phyloP scores from a whole-genome alignment of 2,888 invertebrate genomes.

The Meiosimyza platycephala region DNA sequence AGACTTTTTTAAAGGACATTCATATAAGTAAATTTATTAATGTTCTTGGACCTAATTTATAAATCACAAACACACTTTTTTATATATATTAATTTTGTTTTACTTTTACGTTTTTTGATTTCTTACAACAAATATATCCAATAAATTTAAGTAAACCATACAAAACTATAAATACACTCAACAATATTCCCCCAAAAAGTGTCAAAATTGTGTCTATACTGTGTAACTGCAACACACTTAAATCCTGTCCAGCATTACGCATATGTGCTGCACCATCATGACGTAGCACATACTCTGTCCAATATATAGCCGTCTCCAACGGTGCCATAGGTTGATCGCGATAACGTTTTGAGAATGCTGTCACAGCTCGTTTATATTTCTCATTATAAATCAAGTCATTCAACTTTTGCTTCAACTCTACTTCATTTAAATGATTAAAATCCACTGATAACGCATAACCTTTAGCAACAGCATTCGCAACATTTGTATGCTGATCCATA shows the following conservation, averaged over 20 bases:
- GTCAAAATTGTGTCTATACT: slow-evolving; percentile 50
- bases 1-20: no score
- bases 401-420: slow-evolving; percentile 39
- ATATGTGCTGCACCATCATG: slow-evolving; percentile 55
- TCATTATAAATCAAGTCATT: slow-evolving; percentile 46
- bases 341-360: slow-evolving; percentile 45
- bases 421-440: slow-evolving; percentile 44
- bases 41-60: no score
- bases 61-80: no score
- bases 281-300: slow-evolving; percentile 60
- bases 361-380: slow-evolving; percentile 40
- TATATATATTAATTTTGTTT: no score
- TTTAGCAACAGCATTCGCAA: slow-evolving; percentile 52
- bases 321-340: slow-evolving; percentile 52
- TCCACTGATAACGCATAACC: slow-evolving; percentile 59
- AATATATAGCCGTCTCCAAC: slow-evolving; percentile 56
- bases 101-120: no score
- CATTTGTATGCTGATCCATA: slow-evolving; percentile 63
- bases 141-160: no score
- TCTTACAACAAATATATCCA: no score
- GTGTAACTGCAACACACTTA: slow-evolving; percentile 55
- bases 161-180: background rate
- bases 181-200: slow-evolving; percentile 40
- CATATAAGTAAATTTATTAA: no score
- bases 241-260: slow-evolving; percentile 48